Base-by-base conservation (phyloP, 64 coral and sea anemone species). In the Montipora capricornis region DNA sequence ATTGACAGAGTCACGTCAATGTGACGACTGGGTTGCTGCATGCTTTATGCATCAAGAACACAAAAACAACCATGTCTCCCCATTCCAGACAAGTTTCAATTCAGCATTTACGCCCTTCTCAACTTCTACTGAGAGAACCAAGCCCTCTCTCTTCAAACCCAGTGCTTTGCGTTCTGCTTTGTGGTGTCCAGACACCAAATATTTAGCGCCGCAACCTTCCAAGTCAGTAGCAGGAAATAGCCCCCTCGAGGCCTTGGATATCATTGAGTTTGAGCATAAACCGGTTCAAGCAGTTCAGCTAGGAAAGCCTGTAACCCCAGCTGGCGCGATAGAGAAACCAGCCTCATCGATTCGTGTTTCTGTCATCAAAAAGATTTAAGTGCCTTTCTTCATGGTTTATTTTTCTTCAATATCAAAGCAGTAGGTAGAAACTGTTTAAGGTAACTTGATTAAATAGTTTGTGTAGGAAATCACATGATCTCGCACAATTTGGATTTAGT, bases 81-180 rank as follows among this genome's bases (percentile, higher is more conserved):
- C 81, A 47, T 15, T 2, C 60, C 81, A 66, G 37, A 68, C 1
- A 47, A 26, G 16, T 10, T 2, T 14, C 46, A 37, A 76, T 8
- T 84, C 81, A 8, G 58, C 81, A 9, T 84, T 66, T 84, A 47
- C 59, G 45, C 59, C 81, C 59, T 14, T 84, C 81, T n/a, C 13
- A 14, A 66, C 55, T 29, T 58, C 80, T 8, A 0, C 61, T 9
- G 15, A 24, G 57, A 83, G 8, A 15, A 84, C 29, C 14, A 13
- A 16, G 59, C 7, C 6, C 13, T 61, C 19, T 20, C 53, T 29
- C 80, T 14, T 2, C 81, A 37, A 37, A 37, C 29, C 59, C 60
- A 68, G 26, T 6, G 15, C 81, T 47, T 13, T 17, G 13, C 59
- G 29, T 84, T 14, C 81, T 2, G 15, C 14, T 13, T 47, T 84